phyloP scores from a whole-genome alignment of 2,888 invertebrate species.

The Troides oblongomaculatus region DNA sequence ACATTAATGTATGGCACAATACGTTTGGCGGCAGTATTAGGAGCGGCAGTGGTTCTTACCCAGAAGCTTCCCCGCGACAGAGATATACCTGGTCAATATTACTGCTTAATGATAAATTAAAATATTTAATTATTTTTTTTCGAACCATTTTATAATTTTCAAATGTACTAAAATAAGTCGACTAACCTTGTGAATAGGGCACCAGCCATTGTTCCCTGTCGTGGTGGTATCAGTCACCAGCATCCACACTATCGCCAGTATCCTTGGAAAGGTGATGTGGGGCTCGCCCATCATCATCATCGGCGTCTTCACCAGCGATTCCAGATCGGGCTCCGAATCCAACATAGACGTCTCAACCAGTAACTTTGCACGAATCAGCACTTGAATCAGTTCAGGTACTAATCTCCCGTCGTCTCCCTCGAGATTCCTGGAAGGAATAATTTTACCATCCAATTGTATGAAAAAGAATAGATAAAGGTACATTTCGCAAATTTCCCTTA shows the following conservation, averaged over 20 bases:
- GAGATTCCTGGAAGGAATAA: conserved; percentile 48
- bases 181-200: conserved; percentile 55
- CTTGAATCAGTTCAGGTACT: conserved; percentile 53
- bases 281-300: conserved; percentile 64
- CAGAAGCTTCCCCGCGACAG: too few species aligned
- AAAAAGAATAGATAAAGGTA: too few species aligned
- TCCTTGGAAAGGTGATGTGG: conserved; percentile 61
- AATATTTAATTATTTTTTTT: too few species aligned
- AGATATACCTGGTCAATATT: too few species aligned
- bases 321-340: conserved; percentile 62
- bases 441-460: too few species aligned
- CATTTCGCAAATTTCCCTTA: too few species aligned
- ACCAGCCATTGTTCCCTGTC: conserved; percentile 60
- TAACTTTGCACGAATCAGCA: conserved; percentile 52
- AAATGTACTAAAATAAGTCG: too few species aligned
- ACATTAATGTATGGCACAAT: too few species aligned
- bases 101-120: too few species aligned
- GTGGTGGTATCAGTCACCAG: conserved; percentile 55
- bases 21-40: too few species aligned
- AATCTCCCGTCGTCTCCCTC: conserved; percentile 63
- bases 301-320: conserved; percentile 60
- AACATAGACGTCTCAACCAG: conserved; percentile 58
- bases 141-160: too few species aligned
- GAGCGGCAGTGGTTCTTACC: too few species aligned
- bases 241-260: conserved; percentile 62